A percentile compares a stretch with the other conserved stretches of the same genome.
phyloP scores from a whole-genome alignment of 2,888 invertebrate genomes.

The Bombyx huttoni region DNA sequence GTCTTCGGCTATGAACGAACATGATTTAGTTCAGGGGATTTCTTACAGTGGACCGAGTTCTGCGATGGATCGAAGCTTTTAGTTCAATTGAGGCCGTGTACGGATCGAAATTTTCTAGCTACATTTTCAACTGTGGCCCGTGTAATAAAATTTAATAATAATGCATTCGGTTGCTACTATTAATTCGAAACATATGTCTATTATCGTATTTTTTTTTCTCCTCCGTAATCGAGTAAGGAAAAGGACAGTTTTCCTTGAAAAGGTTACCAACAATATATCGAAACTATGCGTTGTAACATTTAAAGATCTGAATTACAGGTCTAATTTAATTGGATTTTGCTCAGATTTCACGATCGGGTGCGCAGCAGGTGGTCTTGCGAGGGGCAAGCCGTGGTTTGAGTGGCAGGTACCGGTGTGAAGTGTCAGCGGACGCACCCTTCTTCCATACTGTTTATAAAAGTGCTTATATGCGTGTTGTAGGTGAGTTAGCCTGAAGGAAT shows the following conservation, averaged over 20 bases:
- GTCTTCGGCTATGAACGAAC: constrained; percentile 29
- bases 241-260: neutral
- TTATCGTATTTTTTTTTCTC: too few species aligned
- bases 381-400: constrained; percentile 77
- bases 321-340: constrained; percentile 2
- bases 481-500: constrained; percentile 61
- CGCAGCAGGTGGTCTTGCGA: constrained; percentile 77
- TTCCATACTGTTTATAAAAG: constrained; percentile 79
- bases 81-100: constrained; percentile 31
- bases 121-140: neutral
- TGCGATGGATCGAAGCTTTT: constrained; percentile 65
- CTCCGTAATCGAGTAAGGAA: too few species aligned
- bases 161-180: neutral
- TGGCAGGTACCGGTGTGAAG: constrained; percentile 82
- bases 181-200: too few species aligned
- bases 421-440: constrained; percentile 81
- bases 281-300: neutral
- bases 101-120: neutral
- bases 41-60: constrained; percentile 55
- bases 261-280: neutral
- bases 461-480: constrained; percentile 79
- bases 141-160: neutral
- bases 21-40: constrained; percentile 52
- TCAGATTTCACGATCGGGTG: constrained; percentile 76
- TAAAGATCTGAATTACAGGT: neutral